A percentile compares a stretch with the other conserved stretches of the same genome.
These are phyloP conservation scores for Sparidentex hasta DNA, from an alignment of 2,797 vertebrate genomes.

Conservation along the genomic window DNA sequence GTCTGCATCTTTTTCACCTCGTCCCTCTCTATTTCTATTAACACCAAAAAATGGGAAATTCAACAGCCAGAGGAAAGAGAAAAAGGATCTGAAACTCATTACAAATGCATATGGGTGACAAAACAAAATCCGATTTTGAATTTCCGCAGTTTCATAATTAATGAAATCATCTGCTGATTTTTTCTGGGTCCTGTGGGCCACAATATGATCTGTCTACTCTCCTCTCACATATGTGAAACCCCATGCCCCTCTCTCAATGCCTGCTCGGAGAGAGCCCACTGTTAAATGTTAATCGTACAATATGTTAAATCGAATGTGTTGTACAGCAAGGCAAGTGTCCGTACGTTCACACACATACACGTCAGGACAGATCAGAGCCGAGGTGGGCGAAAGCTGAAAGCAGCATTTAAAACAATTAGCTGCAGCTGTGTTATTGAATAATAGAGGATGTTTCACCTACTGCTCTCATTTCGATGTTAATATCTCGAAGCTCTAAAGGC, in stretches of 20 bases:
- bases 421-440: background rate
- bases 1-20: background rate
- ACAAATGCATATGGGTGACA: conserved; percentile 28
- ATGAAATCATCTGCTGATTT: conserved; percentile 67
- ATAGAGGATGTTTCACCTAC: background rate
- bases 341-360: background rate
- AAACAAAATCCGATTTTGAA: conserved; percentile 30
- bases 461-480: background rate
- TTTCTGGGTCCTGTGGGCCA: conserved; percentile 35
- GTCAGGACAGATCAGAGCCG: conserved; percentile 20
- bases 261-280: background rate
- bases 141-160: conserved; percentile 65
- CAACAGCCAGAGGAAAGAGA: background rate
- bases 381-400: background rate
- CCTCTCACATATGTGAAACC: background rate
- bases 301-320: conserved; percentile 31
- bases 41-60: background rate
- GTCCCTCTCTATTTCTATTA: background rate
- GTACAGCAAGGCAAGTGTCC: background rate
- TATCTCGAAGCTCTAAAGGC: background rate
- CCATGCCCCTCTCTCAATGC: background rate
- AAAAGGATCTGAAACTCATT: conserved; percentile 20
- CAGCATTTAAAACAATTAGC: background rate
- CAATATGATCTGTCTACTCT: conserved; percentile 30
- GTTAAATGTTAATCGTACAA: conserved; percentile 54